Percentiles rank a stretch among this genome's conserved stretches.
These are phyloP conservation scores for Atta texana DNA, from an alignment of 1,140 invertebrate species.

Conservation along the genomic window DNA sequence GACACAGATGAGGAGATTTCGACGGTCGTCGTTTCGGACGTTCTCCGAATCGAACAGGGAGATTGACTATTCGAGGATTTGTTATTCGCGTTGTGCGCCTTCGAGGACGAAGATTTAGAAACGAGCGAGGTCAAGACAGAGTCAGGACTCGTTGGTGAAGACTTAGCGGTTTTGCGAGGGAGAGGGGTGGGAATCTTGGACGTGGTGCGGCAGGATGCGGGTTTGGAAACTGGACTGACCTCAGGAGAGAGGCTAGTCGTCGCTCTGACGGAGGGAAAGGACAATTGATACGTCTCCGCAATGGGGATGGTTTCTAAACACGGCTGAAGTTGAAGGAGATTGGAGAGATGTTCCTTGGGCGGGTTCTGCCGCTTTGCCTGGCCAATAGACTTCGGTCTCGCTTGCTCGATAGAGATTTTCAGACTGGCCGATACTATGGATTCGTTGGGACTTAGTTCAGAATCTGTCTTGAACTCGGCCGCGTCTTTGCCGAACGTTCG, in stretches of 20 bases:
- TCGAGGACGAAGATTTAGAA: slow-evolving; percentile 45
- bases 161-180: slow-evolving; percentile 78
- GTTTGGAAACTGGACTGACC: slow-evolving; percentile 42
- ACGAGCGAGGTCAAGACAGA: slow-evolving; percentile 63
- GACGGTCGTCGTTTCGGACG: slow-evolving; percentile 76
- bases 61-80: slow-evolving; percentile 37
- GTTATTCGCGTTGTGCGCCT: slow-evolving; percentile 44
- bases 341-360: slow-evolving; percentile 62
- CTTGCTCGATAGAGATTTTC: slow-evolving; percentile 39
- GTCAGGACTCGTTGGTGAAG: slow-evolving; percentile 67
- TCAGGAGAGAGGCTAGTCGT: slow-evolving; percentile 53
- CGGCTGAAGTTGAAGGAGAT: neutral
- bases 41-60: slow-evolving; percentile 52
- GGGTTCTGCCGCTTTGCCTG: slow-evolving; percentile 40
- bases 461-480: slow-evolving; percentile 56
- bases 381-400: neutral
- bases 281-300: slow-evolving; percentile 45
- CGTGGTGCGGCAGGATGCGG: slow-evolving; percentile 31
- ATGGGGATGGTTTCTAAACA: neutral
- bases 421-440: slow-evolving; percentile 26
- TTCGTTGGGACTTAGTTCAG: slow-evolving; percentile 53
- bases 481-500: slow-evolving; percentile 60
- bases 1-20: slow-evolving; percentile 33
- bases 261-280: slow-evolving; percentile 30
- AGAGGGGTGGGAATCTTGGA: slow-evolving; percentile 84